phyloP scores from a whole-genome alignment of 1,140 invertebrate species.

The Drosophila mojavensis region DNA sequence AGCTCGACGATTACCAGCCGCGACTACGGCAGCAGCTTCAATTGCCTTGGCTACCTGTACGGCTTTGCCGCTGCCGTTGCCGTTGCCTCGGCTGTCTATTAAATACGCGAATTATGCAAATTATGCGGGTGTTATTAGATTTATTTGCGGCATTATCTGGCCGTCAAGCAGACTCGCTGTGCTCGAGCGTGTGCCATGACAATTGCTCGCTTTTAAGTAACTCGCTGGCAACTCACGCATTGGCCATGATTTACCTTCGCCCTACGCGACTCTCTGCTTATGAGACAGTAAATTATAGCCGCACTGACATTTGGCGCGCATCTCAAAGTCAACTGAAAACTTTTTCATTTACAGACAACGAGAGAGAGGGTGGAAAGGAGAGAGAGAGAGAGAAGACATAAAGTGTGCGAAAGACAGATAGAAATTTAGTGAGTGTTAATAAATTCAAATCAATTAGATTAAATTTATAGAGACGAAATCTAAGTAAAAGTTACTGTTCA shows the following conservation, averaged over 20 bases:
- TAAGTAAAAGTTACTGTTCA: too few relatives aligned
- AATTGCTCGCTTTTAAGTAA: slow-evolving; percentile 65
- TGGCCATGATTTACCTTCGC: slow-evolving; percentile 64
- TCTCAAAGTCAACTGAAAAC: neutral
- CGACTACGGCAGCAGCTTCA: slow-evolving; percentile 55
- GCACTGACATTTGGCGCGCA: slow-evolving; percentile 54
- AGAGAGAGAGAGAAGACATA: neutral
- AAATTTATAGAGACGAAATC: too few relatives aligned
- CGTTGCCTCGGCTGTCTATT: slow-evolving; percentile 53
- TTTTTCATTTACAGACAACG: neutral
- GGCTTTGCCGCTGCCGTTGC: slow-evolving; percentile 3
- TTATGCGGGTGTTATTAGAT: slow-evolving; percentile 81
- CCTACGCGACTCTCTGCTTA: slow-evolving; percentile 38
- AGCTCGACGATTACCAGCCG: slow-evolving; percentile 37
- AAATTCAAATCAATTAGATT: too few relatives aligned
- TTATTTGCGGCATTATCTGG: slow-evolving; percentile 72
- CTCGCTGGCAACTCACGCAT: slow-evolving; percentile 41
- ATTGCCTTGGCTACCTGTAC: slow-evolving; percentile 64
- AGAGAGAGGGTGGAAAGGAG: too few relatives aligned
- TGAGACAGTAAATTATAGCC: slow-evolving; percentile 71
- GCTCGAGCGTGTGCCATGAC: slow-evolving; percentile 28
- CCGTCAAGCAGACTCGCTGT: slow-evolving; percentile 35
- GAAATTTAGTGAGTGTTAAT: too few relatives aligned
- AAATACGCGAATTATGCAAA: slow-evolving; percentile 82
- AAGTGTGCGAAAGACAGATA: too few relatives aligned